phyloP scores from a whole-genome alignment of 2,113 vertebrate genomes.

The Gasterosteus aculeatus region DNA sequence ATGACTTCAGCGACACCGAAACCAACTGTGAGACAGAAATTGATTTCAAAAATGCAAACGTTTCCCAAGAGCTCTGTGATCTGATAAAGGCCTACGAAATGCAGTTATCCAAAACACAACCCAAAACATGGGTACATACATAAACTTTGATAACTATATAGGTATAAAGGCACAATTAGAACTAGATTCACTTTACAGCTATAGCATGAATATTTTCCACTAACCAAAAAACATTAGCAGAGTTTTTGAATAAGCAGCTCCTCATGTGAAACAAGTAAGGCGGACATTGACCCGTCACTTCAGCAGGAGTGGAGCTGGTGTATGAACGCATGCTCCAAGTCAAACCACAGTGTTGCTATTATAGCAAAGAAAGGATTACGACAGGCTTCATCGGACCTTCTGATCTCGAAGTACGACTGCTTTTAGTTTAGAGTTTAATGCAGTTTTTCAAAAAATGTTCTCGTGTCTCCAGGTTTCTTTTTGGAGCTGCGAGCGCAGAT shows the following conservation, averaged over 20 bases:
- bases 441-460: constrained; percentile 45
- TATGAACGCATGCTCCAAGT: constrained; percentile 50
- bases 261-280: neutral
- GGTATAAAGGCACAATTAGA: constrained; percentile 1
- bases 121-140: constrained; percentile 30
- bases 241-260: neutral
- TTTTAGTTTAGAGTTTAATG: constrained; percentile 58
- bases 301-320: constrained; percentile 34
- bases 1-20: constrained; percentile 70
- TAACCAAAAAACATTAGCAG: constrained; percentile 4
- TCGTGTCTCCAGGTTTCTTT: constrained; percentile 57
- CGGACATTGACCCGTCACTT: constrained; percentile 47
- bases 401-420: constrained; percentile 61
- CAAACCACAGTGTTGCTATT: constrained; percentile 69
- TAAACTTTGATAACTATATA: constrained; percentile 7
- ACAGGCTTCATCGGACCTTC: constrained; percentile 65
- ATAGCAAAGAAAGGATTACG: constrained; percentile 74
- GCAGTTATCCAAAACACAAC: constrained; percentile 32
- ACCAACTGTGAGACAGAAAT: constrained; percentile 71
- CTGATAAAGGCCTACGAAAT: constrained; percentile 46
- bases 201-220: constrained; percentile 1
- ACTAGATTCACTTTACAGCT: constrained; percentile 5
- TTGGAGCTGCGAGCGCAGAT: constrained; percentile 54
- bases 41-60: constrained; percentile 68
- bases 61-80: constrained; percentile 49